Evolutionary conservation across 2,113 vertebrate genomes (phyloP).

Genomic region (Campylorhamphus procurvoides): DNA sequence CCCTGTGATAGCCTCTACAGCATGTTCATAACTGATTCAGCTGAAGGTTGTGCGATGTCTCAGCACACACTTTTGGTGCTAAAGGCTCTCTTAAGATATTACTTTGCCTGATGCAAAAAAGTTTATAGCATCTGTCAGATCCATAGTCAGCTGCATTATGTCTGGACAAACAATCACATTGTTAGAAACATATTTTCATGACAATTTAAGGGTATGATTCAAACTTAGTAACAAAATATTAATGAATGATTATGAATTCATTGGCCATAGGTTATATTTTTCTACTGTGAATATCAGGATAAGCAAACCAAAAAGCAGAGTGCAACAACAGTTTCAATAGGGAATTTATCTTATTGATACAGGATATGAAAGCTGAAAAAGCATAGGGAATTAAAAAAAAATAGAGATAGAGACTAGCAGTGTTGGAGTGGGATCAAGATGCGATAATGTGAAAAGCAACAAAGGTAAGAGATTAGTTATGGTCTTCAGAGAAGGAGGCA

Average conservation of each 20-base stretch:
- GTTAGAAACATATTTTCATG: background rate
- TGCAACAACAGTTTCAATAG: background rate
- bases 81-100: background rate
- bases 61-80: accelerated
- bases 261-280: background rate
- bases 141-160: accelerated
- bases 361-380: background rate
- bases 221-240: background rate
- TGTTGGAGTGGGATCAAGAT: background rate
- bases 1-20: background rate
- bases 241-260: background rate
- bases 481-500: background rate
- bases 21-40: background rate
- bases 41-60: background rate
- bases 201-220: background rate
- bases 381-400: background rate
- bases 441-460: background rate
- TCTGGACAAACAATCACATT: background rate
- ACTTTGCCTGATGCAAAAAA: background rate
- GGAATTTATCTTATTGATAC: background rate
- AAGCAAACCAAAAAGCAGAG: background rate
- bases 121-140: background rate
- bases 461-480: background rate
- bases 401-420: background rate
- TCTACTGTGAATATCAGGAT: background rate